phyloP scores from a whole-genome alignment of 1,140 invertebrate genomes.

The Littorina saxatilis region DNA sequence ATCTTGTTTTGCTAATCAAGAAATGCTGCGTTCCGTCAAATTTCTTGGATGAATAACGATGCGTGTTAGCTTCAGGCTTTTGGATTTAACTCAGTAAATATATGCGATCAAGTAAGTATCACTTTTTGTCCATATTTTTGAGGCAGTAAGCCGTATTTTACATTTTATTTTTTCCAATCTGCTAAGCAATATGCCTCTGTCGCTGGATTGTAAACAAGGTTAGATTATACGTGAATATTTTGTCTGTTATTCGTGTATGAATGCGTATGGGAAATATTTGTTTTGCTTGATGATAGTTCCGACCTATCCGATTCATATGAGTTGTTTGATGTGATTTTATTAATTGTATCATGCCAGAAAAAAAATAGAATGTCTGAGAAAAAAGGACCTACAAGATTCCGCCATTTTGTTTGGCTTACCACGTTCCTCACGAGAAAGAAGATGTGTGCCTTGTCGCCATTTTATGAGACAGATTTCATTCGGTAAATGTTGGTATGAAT shows the following conservation, averaged over 20 bases:
- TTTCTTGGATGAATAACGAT: slow-evolving; percentile 40
- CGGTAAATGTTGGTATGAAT: neutral
- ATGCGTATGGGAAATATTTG: neutral
- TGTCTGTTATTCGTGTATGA: neutral
- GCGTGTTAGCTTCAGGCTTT: slow-evolving; percentile 5
- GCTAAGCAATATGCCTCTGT: slow-evolving; percentile 7
- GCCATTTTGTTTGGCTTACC: slow-evolving; percentile 16
- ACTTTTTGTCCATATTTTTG: slow-evolving; percentile 37
- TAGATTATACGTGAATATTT: neutral
- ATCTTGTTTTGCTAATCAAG: slow-evolving; percentile 17
- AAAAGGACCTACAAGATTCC: slow-evolving; percentile 5
- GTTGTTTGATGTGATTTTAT: neutral
- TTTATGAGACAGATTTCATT: neutral
- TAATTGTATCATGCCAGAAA: neutral
- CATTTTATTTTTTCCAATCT: slow-evolving; percentile 11
- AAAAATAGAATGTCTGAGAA: neutral
- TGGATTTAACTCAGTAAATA: neutral
- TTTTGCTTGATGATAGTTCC: neutral
- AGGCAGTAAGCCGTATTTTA: neutral
- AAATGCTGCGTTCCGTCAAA: slow-evolving; percentile 25
- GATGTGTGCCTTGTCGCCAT: neutral
- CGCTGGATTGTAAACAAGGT: neutral
- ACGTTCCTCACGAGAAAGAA: neutral
- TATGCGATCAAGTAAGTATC: slow-evolving; percentile 33
- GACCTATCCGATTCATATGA: neutral